These are phyloP conservation scores for Chauna torquata DNA, from an alignment of 2,113 vertebrate genomes.

Conservation along the genomic window DNA sequence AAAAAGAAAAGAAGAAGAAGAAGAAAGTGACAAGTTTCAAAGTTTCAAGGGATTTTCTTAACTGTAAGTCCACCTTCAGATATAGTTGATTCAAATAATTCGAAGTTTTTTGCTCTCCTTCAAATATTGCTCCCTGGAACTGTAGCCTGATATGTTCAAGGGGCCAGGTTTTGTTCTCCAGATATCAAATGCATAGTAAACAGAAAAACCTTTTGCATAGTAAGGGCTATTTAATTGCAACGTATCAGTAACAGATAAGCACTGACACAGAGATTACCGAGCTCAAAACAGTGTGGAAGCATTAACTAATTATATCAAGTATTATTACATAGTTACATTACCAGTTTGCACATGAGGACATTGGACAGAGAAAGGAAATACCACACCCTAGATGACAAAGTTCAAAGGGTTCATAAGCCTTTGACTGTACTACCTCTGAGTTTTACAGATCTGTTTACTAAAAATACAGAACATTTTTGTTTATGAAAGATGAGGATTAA, in stretches of 20 bases:
- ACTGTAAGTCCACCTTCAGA: background rate
- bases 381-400: constrained; percentile 44
- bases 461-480: constrained; percentile 64
- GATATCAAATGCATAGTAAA: background rate
- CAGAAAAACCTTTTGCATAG: constrained; percentile 3
- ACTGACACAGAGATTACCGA: background rate
- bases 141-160: background rate
- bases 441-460: constrained; percentile 56
- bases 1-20: too few relatives aligned
- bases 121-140: background rate
- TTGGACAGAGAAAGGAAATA: constrained; percentile 21
- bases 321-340: constrained; percentile 6
- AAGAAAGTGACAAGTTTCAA: background rate
- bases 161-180: background rate
- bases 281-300: background rate
- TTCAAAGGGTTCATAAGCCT: background rate
- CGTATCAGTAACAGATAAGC: constrained; percentile 12
- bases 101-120: background rate
- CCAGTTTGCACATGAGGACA: background rate
- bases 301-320: background rate
- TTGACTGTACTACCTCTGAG: background rate
- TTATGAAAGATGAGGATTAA: constrained; percentile 69
- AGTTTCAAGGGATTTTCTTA: background rate
- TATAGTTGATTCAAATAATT: background rate
- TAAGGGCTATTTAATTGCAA: constrained; percentile 15